A percentile compares a stretch with the other conserved stretches of the same genome.
Conservation (phyloP, 2,888 invertebrate species). For the Eristalis pertinax region DNA sequence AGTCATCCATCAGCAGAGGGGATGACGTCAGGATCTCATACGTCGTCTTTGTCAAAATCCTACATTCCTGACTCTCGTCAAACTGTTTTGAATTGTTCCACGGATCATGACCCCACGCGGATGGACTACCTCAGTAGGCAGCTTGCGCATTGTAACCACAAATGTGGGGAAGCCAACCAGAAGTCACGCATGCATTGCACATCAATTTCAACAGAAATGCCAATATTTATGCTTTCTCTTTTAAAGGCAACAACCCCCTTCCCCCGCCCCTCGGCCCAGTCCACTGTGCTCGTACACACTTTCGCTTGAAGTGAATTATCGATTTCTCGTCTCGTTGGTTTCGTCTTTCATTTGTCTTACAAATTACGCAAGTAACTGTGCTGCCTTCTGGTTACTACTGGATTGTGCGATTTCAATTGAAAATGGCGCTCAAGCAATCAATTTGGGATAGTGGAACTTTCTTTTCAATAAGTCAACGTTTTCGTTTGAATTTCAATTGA, state of each 20-base stretch:
- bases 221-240: background rate
- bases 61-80: background rate
- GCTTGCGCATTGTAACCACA: background rate
- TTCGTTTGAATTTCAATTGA: no score
- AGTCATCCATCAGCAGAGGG: no score
- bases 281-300: background rate
- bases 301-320: slow-evolving; percentile 4
- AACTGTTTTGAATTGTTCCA: background rate
- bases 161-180: background rate
- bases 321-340: slow-evolving; percentile 5
- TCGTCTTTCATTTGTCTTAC: background rate
- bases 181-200: background rate
- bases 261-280: no score
- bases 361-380: background rate
- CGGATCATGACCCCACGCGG: background rate
- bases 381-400: background rate
- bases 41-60: background rate
- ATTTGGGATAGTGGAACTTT: background rate
- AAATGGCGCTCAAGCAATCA: background rate
- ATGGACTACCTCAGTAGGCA: background rate
- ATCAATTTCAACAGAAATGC: background rate
- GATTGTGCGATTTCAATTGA: background rate
- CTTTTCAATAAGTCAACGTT: no score
- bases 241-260: background rate
- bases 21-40: no score